A percentile compares a stretch with the other conserved stretches of the same genome.
Conservation (phyloP, 2,113 vertebrate species). For the Desmodus rotundus region DNA sequence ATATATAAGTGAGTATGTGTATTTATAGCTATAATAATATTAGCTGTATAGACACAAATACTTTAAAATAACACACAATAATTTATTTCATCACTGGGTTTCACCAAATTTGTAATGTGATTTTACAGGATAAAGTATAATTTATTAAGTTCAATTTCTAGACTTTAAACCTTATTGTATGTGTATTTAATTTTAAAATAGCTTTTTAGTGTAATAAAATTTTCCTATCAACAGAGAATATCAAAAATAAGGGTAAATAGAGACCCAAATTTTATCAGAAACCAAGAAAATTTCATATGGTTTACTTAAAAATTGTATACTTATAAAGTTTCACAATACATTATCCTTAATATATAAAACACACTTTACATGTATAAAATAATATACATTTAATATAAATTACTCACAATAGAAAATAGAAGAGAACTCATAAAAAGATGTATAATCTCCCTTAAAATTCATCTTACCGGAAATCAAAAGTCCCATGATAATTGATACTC, state of each 20-base stretch:
- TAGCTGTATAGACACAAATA: not conserved
- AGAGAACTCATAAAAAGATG: not conserved
- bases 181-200: not conserved
- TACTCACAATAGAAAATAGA: not conserved
- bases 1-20: not conserved
- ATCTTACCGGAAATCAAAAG: not conserved
- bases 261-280: not conserved
- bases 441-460: not conserved
- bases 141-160: not conserved
- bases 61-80: not conserved
- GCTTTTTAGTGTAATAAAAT: not conserved
- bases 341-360: slow-evolving; percentile 20
- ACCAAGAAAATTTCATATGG: not conserved
- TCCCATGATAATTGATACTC: not conserved
- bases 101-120: not conserved
- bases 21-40: not conserved
- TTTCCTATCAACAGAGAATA: not conserved
- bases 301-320: not conserved
- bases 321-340: not conserved
- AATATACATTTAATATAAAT: not conserved
- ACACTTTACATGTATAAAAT: not conserved
- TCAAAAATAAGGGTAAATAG: not conserved
- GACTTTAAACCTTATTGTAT: not conserved
- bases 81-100: not conserved
- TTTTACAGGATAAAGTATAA: not conserved